These are phyloP conservation scores for Oscheius sp. DNA, from an alignment of 2,888 invertebrate genomes.

Conservation along the genomic window DNA sequence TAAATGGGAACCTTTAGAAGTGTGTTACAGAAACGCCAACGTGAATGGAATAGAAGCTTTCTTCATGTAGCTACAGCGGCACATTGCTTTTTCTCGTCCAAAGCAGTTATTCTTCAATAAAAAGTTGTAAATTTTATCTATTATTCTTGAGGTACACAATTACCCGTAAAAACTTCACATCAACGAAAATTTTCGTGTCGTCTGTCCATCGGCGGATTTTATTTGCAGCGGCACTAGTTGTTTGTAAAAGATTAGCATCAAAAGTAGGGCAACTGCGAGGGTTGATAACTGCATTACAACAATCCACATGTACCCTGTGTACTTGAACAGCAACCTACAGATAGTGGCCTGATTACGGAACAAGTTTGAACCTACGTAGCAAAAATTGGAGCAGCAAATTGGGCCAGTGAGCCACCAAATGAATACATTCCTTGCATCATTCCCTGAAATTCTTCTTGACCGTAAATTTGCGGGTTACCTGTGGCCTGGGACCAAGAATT, in stretches of 20 bases:
- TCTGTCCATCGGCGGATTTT: background rate
- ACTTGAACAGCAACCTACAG: constrained; percentile 52
- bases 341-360: background rate
- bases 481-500: constrained; percentile 51
- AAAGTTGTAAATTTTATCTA: too few relatives aligned
- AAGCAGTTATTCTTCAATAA: too few relatives aligned
- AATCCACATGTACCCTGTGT: constrained; percentile 53
- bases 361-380: constrained; percentile 41
- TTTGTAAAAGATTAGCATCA: constrained; percentile 47
- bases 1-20: too few relatives aligned
- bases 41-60: too few relatives aligned
- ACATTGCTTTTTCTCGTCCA: too few relatives aligned
- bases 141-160: too few relatives aligned
- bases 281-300: constrained; percentile 42
- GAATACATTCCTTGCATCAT: constrained; percentile 61
- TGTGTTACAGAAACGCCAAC: too few relatives aligned
- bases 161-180: background rate
- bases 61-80: too few relatives aligned
- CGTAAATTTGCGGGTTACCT: constrained; percentile 11
- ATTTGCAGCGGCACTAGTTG: constrained; percentile 47
- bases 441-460: constrained; percentile 39
- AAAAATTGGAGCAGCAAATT: constrained; percentile 53
- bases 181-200: too few relatives aligned
- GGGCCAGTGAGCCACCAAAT: constrained; percentile 54
- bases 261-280: constrained; percentile 42